A percentile compares a stretch with the other conserved stretches of the same genome.
Conservation (phyloP, 2,113 vertebrate genomes). For the Elachura formosa region DNA sequence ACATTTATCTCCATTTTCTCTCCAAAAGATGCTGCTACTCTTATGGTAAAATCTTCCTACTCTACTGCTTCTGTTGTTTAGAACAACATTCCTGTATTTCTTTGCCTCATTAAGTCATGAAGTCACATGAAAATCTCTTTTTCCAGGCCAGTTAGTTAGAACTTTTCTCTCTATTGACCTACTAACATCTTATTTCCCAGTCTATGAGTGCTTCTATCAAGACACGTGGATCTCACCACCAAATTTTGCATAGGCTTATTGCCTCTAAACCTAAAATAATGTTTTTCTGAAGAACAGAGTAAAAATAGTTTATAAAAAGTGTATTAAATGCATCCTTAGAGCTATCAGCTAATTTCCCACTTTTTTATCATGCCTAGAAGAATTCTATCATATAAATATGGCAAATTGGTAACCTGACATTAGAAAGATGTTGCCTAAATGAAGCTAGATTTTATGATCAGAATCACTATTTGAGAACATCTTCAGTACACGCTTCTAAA, state of each 20-base stretch:
- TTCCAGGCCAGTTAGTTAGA: background rate
- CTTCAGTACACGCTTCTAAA: background rate
- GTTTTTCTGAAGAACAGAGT: background rate
- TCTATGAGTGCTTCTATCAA: background rate
- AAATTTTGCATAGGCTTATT: background rate
- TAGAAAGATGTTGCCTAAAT: background rate
- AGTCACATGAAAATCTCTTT: background rate
- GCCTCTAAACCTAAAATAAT: background rate
- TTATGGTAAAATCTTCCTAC: background rate
- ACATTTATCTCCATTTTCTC: background rate
- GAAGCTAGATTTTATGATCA: background rate
- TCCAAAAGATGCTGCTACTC: background rate
- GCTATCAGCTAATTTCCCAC: background rate
- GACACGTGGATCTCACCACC: rapidly evolving
- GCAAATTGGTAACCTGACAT: background rate
- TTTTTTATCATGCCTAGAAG: background rate
- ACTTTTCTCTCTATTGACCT: background rate
- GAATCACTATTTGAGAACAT: background rate
- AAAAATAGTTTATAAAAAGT: background rate
- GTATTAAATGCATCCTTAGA: background rate
- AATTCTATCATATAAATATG: background rate
- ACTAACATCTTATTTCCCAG: background rate
- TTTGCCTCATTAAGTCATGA: background rate
- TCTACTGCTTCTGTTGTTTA: background rate
- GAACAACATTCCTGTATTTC: background rate